phyloP scores from a whole-genome alignment of 2,797 vertebrate genomes.

The Eospalax fontanierii region DNA sequence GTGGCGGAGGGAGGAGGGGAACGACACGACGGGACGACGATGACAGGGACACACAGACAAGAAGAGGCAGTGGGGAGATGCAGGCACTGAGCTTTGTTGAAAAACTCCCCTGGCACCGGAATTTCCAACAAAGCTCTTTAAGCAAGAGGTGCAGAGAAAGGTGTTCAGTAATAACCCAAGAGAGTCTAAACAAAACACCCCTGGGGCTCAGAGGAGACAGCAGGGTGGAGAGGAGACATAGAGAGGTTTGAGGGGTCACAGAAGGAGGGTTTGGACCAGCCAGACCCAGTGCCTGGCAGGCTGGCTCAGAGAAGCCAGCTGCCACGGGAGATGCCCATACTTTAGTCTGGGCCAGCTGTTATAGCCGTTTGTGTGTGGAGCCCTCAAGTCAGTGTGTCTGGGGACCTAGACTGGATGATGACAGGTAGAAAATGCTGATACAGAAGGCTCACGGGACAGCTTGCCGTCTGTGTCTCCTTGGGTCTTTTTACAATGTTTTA shows the following conservation, averaged over 20 bases:
- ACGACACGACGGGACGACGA: too few relatives aligned
- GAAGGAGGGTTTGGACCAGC: background rate
- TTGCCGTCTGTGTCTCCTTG: background rate
- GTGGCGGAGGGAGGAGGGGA: background rate
- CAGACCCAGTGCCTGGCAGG: background rate
- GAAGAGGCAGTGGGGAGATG: conserved; percentile 52
- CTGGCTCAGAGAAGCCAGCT: background rate
- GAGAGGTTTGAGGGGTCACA: background rate
- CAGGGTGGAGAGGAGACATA: rapidly evolving
- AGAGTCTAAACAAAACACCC: background rate
- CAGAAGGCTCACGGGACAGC: background rate
- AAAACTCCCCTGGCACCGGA: conserved; percentile 43
- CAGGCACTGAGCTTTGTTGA: background rate
- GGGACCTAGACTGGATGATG: background rate
- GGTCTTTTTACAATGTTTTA: background rate
- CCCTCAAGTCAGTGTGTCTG: background rate
- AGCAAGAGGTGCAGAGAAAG: conserved; percentile 7
- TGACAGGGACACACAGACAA: too few relatives aligned
- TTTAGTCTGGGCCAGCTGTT: background rate
- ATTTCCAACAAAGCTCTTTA: conserved; percentile 57
- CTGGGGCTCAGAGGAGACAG: background rate
- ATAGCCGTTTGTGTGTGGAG: background rate
- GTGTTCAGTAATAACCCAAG: background rate
- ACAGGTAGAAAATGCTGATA: background rate
- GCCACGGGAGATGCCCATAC: background rate